A percentile compares a stretch with the other conserved stretches of the same genome.
Conservation (phyloP, 1,140 invertebrate species). For the Brachionus rubens region DNA sequence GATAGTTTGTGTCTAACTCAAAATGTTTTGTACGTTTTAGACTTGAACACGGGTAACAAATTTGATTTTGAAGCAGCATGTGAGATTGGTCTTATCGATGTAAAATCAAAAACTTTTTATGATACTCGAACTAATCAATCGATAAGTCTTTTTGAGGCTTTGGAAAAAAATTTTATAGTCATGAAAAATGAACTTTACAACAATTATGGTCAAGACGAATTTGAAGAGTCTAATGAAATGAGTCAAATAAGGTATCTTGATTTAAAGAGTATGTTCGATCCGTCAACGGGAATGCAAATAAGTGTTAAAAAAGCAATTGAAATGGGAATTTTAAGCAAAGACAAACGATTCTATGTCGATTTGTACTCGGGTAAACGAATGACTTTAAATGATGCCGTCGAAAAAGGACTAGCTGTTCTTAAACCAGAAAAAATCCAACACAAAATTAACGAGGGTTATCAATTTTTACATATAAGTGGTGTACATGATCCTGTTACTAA, state of each 20-base stretch:
- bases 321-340: slow-evolving; percentile 4
- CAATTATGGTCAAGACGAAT: slow-evolving; percentile 21
- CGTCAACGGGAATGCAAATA: slow-evolving; percentile 1
- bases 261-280: slow-evolving; percentile 26
- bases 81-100: slow-evolving; percentile 30
- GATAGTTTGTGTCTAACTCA: slow-evolving; percentile 18
- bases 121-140: neutral
- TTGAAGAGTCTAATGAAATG: neutral
- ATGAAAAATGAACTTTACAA: slow-evolving; percentile 38
- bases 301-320: slow-evolving; percentile 11
- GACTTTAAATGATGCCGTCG: slow-evolving; percentile 76
- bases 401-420: slow-evolving; percentile 78
- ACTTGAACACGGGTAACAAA: slow-evolving; percentile 2
- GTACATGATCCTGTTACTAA: slow-evolving; percentile 52
- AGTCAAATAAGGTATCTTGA: neutral
- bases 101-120: slow-evolving; percentile 2
- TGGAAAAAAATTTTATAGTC: slow-evolving; percentile 41
- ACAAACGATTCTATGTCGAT: slow-evolving; percentile 21
- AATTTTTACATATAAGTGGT: slow-evolving; percentile 53
- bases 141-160: slow-evolving; percentile 32
- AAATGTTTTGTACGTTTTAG: slow-evolving; percentile 10
- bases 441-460: slow-evolving; percentile 68
- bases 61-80: slow-evolving; percentile 41
- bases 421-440: slow-evolving; percentile 66
- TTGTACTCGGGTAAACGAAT: slow-evolving; percentile 58